Evolutionary conservation across 2,113 vertebrate species (phyloP).

Genomic region (Campylomormyrus numenius): DNA sequence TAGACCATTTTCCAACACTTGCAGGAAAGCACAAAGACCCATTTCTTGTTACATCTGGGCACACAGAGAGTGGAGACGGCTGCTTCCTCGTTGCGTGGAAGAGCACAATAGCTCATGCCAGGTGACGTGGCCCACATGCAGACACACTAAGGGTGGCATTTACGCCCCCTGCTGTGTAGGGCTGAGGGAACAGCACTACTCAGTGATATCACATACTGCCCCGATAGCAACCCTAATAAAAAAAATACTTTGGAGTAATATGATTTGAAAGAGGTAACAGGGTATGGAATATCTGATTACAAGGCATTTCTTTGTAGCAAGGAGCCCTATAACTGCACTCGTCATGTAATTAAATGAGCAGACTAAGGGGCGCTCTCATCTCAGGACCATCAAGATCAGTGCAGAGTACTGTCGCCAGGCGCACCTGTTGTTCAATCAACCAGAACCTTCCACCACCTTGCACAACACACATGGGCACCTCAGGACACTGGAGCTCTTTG

Average conservation of each 20-base stretch:
- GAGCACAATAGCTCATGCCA: neutral
- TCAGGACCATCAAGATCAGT: constrained; percentile 22
- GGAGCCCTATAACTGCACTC: neutral
- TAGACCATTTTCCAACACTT: neutral
- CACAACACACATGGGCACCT: neutral
- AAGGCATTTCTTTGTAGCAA: constrained; percentile 9
- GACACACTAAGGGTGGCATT: neutral
- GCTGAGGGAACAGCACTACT: neutral
- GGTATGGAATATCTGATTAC: neutral
- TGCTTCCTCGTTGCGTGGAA: neutral
- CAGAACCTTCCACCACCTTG: constrained; percentile 9
- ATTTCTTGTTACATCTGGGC: neutral
- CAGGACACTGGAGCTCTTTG: neutral
- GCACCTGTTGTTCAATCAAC: constrained; percentile 25
- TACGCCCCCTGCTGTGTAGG: neutral
- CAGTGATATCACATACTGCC: neutral
- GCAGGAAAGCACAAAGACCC: neutral
- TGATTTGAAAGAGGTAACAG: neutral
- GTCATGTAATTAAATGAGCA: constrained; percentile 28
- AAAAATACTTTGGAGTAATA: neutral
- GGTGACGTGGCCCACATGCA: neutral
- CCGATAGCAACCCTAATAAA: neutral
- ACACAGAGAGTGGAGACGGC: neutral
- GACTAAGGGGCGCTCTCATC: constrained; percentile 19
- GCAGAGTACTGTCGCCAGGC: constrained; percentile 14